Evolutionary conservation across 2,888 invertebrate genomes (phyloP).

Genomic region (Allophyes oxyacanthae): DNA sequence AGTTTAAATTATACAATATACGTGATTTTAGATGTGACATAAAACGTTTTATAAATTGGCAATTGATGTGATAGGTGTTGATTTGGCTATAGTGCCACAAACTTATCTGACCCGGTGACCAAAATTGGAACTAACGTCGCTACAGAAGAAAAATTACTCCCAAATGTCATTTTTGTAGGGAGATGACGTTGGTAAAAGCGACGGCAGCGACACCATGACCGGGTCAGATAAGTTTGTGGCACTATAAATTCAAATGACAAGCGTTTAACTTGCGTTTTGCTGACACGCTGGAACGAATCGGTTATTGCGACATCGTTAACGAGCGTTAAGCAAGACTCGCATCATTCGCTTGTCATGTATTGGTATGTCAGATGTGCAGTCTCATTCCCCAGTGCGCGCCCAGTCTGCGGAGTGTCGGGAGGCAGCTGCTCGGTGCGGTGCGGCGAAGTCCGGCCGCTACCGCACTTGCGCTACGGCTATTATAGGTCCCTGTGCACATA

Average conservation of each 20-base stretch:
- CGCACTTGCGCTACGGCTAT: conserved; percentile 39
- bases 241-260: conserved; percentile 6
- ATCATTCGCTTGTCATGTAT: not conserved
- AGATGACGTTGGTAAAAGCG: too few species aligned
- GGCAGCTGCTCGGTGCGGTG: not conserved
- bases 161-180: too few species aligned
- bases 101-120: too few species aligned
- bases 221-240: too few species aligned
- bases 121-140: too few species aligned
- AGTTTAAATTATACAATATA: conserved; percentile 7
- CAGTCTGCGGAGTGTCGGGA: conserved; percentile 8
- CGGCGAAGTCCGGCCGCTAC: not conserved
- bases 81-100: too few species aligned
- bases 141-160: too few species aligned
- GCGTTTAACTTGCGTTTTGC: conserved; percentile 1
- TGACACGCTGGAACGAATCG: not conserved
- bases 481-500: conserved; percentile 53
- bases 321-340: not conserved
- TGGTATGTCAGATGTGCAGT: conserved; percentile 18
- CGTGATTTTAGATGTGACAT: conserved; percentile 12
- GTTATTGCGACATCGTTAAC: not conserved
- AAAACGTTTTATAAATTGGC: conserved; percentile 35
- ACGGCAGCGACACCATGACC: too few species aligned
- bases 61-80: conserved; percentile 31
- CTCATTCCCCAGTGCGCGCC: conserved; percentile 20